These are phyloP conservation scores for Hipposideros armiger DNA, from an alignment of 2,113 vertebrate species.

Conservation along the genomic window DNA sequence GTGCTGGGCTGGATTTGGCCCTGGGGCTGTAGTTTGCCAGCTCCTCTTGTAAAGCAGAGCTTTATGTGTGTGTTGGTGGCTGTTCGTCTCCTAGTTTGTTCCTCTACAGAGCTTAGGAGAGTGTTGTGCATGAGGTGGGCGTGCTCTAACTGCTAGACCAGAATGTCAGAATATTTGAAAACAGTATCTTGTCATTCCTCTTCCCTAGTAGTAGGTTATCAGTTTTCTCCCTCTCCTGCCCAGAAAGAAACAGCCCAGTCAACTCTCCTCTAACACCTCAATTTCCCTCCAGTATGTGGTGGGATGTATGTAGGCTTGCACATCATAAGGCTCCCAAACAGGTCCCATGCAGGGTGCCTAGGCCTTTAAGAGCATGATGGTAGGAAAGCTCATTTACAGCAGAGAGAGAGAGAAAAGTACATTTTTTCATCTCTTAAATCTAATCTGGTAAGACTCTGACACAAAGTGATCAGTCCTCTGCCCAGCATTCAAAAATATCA, in stretches of 20 bases:
- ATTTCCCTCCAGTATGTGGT: not conserved
- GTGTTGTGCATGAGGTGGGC: not conserved
- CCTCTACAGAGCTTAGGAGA: not conserved
- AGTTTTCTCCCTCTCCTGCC: conserved; percentile 1
- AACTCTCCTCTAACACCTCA: not conserved
- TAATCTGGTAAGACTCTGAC: not conserved
- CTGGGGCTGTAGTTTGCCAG: not conserved
- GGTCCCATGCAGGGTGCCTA: not conserved
- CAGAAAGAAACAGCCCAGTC: conserved; percentile 20
- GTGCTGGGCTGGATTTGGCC: not conserved
- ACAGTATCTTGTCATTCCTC: conserved; percentile 6
- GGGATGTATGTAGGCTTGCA: not conserved
- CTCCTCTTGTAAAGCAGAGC: not conserved
- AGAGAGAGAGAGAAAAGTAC: not conserved
- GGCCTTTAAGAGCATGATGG: not conserved
- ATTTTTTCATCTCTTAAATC: not conserved
- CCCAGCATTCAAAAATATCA: not conserved
- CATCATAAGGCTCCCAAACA: not conserved
- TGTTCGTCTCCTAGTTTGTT: conserved; percentile 19
- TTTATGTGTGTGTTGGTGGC: not conserved
- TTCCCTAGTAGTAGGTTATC: not conserved
- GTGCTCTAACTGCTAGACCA: not conserved
- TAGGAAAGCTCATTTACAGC: not conserved
- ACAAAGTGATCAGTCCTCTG: not conserved
- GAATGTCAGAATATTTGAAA: conserved; percentile 33